phyloP scores from a whole-genome alignment of 2,888 invertebrate species.

The Lordiphosa andalusiaca region DNA sequence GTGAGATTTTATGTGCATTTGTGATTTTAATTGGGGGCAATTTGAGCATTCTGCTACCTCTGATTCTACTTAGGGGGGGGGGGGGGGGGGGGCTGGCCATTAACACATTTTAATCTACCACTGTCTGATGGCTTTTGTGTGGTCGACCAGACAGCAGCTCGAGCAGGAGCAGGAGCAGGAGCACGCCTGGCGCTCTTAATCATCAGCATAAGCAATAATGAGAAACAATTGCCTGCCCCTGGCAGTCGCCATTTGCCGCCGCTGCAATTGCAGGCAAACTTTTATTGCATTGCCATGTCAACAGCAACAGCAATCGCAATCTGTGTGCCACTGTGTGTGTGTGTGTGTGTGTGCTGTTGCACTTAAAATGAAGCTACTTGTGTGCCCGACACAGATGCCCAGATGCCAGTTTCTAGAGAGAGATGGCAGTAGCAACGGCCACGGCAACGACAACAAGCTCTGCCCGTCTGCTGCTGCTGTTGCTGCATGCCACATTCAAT shows the following conservation, averaged over 20 bases:
- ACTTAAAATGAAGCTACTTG: constrained; percentile 76
- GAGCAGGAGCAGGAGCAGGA: constrained; percentile 22
- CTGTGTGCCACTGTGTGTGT: constrained; percentile 37
- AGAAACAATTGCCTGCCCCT: constrained; percentile 63
- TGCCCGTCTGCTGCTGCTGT: constrained; percentile 30
- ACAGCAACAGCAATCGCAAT: constrained; percentile 63
- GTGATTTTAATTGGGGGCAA: constrained; percentile 69
- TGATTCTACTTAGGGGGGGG: not conserved
- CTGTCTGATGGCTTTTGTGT: constrained; percentile 64
- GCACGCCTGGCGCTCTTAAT: constrained; percentile 60
- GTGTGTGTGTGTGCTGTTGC: constrained; percentile 51
- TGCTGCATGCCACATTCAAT: constrained; percentile 74
- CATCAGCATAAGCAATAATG: constrained; percentile 73
- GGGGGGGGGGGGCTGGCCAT: constrained; percentile 42
- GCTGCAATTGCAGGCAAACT: constrained; percentile 61
- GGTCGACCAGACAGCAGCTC: constrained; percentile 38
- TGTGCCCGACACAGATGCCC: constrained; percentile 46
- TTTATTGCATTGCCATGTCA: constrained; percentile 77
- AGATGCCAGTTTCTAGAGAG: constrained; percentile 20
- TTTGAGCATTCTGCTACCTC: constrained; percentile 36
- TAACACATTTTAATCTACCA: constrained; percentile 76
- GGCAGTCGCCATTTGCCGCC: constrained; percentile 56
- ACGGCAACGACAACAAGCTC: constrained; percentile 40
- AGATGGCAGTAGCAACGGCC: constrained; percentile 22
- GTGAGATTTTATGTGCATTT: constrained; percentile 38